Evolutionary conservation across 2,113 vertebrate genomes (phyloP).

Genomic region (Sclerurus mexicanus): DNA sequence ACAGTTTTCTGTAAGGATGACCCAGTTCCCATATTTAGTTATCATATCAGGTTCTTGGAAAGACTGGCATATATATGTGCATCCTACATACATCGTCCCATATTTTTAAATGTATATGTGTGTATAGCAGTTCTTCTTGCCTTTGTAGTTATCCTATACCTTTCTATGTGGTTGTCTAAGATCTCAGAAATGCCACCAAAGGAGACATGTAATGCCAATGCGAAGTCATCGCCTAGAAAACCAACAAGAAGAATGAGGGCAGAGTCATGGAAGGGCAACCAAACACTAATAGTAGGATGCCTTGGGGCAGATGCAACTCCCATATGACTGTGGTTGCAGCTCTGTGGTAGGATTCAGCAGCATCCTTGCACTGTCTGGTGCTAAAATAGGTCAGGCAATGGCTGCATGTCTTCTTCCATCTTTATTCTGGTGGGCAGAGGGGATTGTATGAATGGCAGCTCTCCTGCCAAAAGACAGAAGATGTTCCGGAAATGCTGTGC

Average conservation of each 20-base stretch:
- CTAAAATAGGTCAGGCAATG: not conserved
- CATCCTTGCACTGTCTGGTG: not conserved
- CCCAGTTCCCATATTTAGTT: not conserved
- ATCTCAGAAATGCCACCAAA: not conserved
- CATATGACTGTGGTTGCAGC: not conserved
- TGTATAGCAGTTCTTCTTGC: not conserved
- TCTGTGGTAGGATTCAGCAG: not conserved
- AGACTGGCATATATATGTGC: not conserved
- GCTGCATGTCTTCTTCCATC: not conserved
- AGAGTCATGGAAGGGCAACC: not conserved
- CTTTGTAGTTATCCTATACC: not conserved
- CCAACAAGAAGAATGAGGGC: not conserved
- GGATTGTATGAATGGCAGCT: not conserved
- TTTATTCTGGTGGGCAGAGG: not conserved
- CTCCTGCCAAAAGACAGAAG: not conserved
- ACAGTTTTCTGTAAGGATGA: not conserved
- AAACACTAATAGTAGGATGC: not conserved
- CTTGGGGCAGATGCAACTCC: not conserved
- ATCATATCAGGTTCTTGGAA: not conserved
- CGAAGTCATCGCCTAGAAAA: not conserved
- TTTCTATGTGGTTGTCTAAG: not conserved
- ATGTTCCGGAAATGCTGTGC: not conserved
- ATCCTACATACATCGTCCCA: not conserved
- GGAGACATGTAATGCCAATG: not conserved
- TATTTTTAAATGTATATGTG: not conserved